These are phyloP conservation scores for Scophthalmus maximus DNA, from an alignment of 2,113 vertebrate genomes.

Conservation along the genomic window DNA sequence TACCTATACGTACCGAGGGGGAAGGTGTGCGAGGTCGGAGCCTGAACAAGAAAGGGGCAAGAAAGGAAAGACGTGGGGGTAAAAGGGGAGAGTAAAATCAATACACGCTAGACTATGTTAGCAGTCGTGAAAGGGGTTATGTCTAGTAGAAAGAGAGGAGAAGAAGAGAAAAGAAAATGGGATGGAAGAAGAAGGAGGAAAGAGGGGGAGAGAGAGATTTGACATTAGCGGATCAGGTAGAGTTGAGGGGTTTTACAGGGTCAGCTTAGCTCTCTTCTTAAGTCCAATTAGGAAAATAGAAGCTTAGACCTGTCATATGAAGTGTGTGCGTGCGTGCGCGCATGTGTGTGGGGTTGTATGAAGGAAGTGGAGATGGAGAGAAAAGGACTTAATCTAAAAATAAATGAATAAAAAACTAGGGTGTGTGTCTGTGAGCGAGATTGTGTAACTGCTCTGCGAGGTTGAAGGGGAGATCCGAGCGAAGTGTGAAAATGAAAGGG, in stretches of 20 bases:
- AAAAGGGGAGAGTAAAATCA: conserved; percentile 39
- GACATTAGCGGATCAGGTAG: conserved; percentile 31
- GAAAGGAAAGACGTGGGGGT: not conserved
- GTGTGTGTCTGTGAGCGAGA: conserved; percentile 11
- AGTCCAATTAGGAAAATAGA: conserved; percentile 68
- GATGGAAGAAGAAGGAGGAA: conserved; percentile 5
- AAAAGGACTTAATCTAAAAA: no score
- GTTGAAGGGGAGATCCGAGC: conserved; percentile 43
- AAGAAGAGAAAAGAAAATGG: conserved; percentile 2
- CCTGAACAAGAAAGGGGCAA: conserved; percentile 1
- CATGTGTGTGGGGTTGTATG: no score
- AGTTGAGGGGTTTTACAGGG: conserved; percentile 41
- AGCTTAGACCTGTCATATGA: conserved; percentile 46
- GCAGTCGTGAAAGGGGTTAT: conserved; percentile 25
- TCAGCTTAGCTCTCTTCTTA: conserved; percentile 42
- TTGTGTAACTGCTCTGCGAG: conserved; percentile 37
- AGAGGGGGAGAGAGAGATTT: conserved; percentile 12
- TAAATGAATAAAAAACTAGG: not conserved
- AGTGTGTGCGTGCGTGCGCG: conserved; percentile 6
- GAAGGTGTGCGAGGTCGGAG: conserved; percentile 31
- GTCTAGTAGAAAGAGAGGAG: conserved; percentile 18
- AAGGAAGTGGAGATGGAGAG: no score
- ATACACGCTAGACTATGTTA: conserved; percentile 51
- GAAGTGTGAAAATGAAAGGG: conserved; percentile 49
- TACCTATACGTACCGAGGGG: conserved; percentile 10